Evolutionary conservation across 1,140 invertebrate genomes (phyloP), one percentile per base, ranked within the genome.

Genomic region (Mactra quadrangularis): DNA sequence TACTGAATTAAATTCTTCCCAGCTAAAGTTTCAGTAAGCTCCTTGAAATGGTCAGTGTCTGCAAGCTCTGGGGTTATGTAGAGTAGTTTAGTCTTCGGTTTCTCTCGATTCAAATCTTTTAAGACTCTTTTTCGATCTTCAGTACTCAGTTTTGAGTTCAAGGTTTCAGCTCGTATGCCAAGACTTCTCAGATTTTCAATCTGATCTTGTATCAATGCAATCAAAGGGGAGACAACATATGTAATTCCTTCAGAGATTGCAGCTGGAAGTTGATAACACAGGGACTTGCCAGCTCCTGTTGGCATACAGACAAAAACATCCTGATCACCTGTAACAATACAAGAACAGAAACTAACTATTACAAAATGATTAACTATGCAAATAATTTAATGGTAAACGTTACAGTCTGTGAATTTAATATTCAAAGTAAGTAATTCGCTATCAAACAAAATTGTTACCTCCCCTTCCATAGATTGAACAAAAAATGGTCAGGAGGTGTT

Each of bases 51-150:
- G 38, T 94, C 93, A 22, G 96, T 97, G 33, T 95, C 95, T 64
- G 96, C 96, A 91, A 97, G 96, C 93, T 99, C 98, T 0, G 98
- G 98, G 3, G 98, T 99, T 3, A 99, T 95, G 92, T 98, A 99
- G 1, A 99, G 93, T 85, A 99, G 95, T 86, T 95, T 95, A n/a
- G 96, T 96, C 75, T 93, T 94, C 3, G 96, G 96, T 84, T 94
- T 86, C 57, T 41, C 55, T 17, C 87, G 87, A n/a, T 88, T 74
- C n/a, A 92, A 81, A 85, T 90, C 87, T 47, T 41, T 70, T 9
- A 88, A 50, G 11, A 98, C 95, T 76, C 94, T 93, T 85, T 96
- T 95, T 35, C 96, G 94, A 82, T 98, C 96, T 87, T 95, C 95
- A 68, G 91, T 90, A 29, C 93, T 93, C 93, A 97, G 96, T 93